phyloP scores from a whole-genome alignment of 2,113 vertebrate genomes.

The Lasiurus cinereus region DNA sequence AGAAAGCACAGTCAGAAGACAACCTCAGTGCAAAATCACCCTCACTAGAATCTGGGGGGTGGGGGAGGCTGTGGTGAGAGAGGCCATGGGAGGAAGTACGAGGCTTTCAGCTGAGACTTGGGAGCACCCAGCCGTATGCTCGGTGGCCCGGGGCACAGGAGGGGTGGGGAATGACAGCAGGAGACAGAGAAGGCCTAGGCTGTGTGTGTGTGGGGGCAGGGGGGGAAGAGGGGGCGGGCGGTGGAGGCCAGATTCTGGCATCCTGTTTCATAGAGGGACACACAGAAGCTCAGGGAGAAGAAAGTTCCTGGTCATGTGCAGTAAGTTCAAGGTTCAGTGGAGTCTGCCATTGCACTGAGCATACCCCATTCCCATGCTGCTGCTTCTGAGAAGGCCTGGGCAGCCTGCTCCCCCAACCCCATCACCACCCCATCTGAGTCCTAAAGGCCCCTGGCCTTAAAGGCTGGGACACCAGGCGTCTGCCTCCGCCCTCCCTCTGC shows the following conservation, averaged over 20 bases:
- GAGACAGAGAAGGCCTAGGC: background rate
- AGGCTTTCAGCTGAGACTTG: background rate
- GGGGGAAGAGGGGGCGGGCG: too few relatives aligned
- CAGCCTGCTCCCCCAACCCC: background rate
- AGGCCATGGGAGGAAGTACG: background rate
- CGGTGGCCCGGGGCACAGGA: background rate
- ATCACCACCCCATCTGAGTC: background rate
- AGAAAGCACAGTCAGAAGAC: background rate
- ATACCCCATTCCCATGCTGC: too few relatives aligned
- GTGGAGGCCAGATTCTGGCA: background rate
- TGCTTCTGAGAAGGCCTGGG: background rate
- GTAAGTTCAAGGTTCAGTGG: background rate
- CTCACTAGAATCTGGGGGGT: background rate
- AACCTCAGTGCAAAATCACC: background rate
- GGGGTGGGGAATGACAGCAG: rapidly evolving
- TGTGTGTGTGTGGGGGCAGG: background rate
- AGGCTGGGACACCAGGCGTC: background rate
- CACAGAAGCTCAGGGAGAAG: background rate
- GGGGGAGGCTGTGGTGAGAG: too few relatives aligned
- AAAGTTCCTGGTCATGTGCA: rapidly evolving
- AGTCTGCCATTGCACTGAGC: background rate
- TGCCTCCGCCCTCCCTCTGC: background rate
- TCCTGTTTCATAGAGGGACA: background rate
- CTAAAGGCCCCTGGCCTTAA: background rate
- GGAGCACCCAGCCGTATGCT: background rate